These are phyloP conservation scores for Rhadina sibilatrix DNA, from an alignment of 2,113 vertebrate species.

Conservation along the genomic window DNA sequence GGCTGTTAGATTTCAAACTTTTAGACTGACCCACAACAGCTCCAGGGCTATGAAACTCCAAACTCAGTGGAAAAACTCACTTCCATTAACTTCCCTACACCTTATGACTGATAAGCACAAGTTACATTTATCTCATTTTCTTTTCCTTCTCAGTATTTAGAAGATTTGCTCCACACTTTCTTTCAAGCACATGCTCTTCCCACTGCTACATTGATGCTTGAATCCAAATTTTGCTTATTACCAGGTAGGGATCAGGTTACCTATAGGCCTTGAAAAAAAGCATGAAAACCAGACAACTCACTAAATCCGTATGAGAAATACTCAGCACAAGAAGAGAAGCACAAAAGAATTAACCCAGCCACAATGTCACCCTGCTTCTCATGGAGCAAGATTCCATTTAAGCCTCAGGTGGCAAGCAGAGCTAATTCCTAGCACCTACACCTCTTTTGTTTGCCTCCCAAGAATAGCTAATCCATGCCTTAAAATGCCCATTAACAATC, in stretches of 20 bases:
- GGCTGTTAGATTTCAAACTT: not conserved
- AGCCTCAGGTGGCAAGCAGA: not conserved
- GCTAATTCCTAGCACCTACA: not conserved
- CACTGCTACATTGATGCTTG: not conserved
- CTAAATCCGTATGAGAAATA: not conserved
- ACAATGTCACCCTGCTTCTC: accelerated
- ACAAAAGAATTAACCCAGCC: not conserved
- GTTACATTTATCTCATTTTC: not conserved
- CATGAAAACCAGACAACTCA: not conserved
- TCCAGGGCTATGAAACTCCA: not conserved
- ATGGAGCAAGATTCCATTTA: not conserved
- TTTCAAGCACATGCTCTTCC: not conserved
- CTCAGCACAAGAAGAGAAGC: not conserved
- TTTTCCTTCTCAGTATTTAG: not conserved
- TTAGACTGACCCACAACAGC: not conserved
- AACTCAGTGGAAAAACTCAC: not conserved
- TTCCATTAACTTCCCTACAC: not conserved
- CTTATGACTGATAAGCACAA: not conserved
- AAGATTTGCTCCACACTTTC: not conserved
- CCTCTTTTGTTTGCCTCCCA: not conserved
- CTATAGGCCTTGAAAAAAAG: not conserved
- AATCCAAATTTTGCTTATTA: not conserved
- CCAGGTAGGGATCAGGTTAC: not conserved
- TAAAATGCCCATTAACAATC: not conserved
- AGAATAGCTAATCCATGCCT: not conserved